phyloP scores from a whole-genome alignment of 2,888 invertebrate genomes.

The Neocrepidodera transversa region DNA sequence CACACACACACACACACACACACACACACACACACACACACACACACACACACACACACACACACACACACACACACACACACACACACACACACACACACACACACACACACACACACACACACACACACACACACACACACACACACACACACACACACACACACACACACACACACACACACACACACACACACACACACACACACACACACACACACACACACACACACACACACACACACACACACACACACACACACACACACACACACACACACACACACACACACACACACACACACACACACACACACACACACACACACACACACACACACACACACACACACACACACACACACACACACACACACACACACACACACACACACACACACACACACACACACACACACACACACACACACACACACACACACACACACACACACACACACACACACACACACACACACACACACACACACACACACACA shows the following conservation, averaged over 20 bases:
- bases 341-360: neutral
- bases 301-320: neutral
- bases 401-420: neutral
- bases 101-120: neutral
- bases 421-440: conserved; percentile 5
- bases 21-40: neutral
- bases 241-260: neutral
- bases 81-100: neutral
- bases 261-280: neutral
- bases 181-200: neutral
- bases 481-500: conserved; percentile 6
- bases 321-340: neutral
- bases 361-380: neutral
- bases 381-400: neutral
- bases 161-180: neutral
- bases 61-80: neutral
- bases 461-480: conserved; percentile 4
- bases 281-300: neutral
- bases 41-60: neutral
- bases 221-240: neutral
- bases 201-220: neutral
- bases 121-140: neutral
- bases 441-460: conserved; percentile 6
- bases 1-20: neutral
- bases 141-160: neutral